These are phyloP conservation scores for Cantharis rufa DNA, from an alignment of 2,888 invertebrate genomes.

Conservation along the genomic window DNA sequence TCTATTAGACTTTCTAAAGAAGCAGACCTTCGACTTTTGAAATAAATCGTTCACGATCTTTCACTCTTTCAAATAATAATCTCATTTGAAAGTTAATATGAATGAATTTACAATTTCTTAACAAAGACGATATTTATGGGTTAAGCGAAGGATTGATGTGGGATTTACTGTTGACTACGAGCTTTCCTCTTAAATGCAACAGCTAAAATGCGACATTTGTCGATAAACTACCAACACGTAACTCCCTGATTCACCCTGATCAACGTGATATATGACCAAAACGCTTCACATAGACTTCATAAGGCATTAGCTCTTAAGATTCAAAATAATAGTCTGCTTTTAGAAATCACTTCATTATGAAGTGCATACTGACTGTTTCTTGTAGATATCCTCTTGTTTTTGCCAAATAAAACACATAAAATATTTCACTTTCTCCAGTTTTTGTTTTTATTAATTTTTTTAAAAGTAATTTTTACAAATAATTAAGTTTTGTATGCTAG, in stretches of 20 bases:
- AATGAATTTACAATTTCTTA: neutral
- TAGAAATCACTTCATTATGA: neutral
- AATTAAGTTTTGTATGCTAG: neutral
- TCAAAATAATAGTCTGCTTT: slow-evolving; percentile 31
- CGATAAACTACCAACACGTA: slow-evolving; percentile 29
- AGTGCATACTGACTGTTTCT: neutral
- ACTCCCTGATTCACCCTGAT: slow-evolving; percentile 30
- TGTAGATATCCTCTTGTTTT: neutral
- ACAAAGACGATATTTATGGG: neutral
- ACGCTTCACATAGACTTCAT: slow-evolving; percentile 48
- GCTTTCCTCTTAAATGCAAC: slow-evolving; percentile 22
- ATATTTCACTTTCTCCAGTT: no score
- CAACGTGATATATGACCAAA: slow-evolving; percentile 35
- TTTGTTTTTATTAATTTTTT: neutral
- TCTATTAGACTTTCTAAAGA: neutral
- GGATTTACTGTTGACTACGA: slow-evolving; percentile 18
- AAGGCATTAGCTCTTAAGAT: slow-evolving; percentile 46
- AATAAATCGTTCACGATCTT: neutral
- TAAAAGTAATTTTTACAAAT: neutral
- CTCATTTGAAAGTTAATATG: neutral
- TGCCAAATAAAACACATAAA: no score
- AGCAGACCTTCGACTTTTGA: neutral
- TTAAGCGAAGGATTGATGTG: slow-evolving; percentile 14
- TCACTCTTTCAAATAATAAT: neutral
- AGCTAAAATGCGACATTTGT: slow-evolving; percentile 24